Conservation (phyloP, 2,113 vertebrate species). For the Colius striatus region DNA sequence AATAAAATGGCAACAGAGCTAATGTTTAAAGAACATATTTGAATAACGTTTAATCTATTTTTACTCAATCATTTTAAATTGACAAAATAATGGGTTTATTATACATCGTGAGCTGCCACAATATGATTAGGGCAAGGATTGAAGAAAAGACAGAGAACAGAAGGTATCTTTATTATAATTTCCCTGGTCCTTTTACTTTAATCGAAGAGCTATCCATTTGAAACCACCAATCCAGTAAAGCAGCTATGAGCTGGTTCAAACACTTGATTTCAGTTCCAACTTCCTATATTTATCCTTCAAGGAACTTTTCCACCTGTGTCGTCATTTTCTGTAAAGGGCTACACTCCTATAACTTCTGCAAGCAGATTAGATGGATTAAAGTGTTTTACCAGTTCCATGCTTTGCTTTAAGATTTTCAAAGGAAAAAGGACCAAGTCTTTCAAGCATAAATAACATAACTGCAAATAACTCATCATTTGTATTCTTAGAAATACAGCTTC, state of each 20-base stretch:
- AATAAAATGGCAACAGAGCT: slow-evolving; percentile 26
- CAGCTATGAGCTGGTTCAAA: not conserved
- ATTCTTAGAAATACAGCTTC: not conserved
- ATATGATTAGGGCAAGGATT: not conserved
- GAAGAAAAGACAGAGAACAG: not conserved
- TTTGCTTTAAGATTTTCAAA: not conserved
- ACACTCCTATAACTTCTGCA: not conserved
- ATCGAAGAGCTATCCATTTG: not conserved
- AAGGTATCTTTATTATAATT: not conserved
- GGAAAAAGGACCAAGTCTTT: not conserved
- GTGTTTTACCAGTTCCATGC: not conserved
- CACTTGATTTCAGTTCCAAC: not conserved
- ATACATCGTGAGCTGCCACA: not conserved
- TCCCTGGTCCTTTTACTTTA: not conserved
- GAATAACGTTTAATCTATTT: slow-evolving; percentile 38
- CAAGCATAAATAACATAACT: not conserved
- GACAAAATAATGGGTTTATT: slow-evolving; percentile 37
- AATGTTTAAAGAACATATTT: slow-evolving; percentile 14
- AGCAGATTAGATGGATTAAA: not conserved
- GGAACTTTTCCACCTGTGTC: not conserved
- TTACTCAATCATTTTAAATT: slow-evolving; percentile 28
- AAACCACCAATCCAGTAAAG: not conserved
- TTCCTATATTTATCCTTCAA: not conserved
- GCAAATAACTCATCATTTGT: not conserved
- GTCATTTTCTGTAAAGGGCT: not conserved